Evolutionary conservation across 1,140 invertebrate species (phyloP).

Genomic region (Lucilia cuprina): DNA sequence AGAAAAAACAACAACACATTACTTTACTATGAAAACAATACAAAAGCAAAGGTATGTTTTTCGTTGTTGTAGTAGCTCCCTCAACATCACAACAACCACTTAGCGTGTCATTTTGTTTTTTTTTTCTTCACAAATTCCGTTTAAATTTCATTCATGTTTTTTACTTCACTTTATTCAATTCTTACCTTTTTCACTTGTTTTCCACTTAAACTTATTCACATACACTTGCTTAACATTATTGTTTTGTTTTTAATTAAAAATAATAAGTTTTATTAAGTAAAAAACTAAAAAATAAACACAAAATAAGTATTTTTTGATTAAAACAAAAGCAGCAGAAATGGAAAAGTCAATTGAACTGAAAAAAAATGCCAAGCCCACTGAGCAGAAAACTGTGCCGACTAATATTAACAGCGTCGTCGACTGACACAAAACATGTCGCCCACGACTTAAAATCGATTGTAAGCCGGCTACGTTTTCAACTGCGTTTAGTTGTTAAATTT

Average conservation of each 20-base stretch:
- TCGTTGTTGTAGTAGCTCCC: neutral
- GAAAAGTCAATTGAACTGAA: conserved; percentile 40
- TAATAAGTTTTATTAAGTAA: neutral
- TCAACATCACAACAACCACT: conserved; percentile 20
- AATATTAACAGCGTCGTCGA: no score
- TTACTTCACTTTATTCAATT: neutral
- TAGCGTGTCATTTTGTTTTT: conserved; percentile 17
- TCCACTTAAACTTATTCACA: conserved; percentile 13
- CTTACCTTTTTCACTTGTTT: conserved; percentile 43
- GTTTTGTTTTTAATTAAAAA: neutral
- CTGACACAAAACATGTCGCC: no score
- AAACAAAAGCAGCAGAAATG: conserved; percentile 43
- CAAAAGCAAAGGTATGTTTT: conserved; percentile 48
- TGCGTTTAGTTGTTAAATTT: no score
- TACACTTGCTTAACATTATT: conserved; percentile 41
- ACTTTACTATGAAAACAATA: conserved; percentile 53
- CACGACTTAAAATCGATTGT: no score
- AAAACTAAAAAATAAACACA: conserved; percentile 12
- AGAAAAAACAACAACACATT: conserved; percentile 39
- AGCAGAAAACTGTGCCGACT: no score
- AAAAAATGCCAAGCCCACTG: conserved; percentile 29
- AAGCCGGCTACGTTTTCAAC: no score
- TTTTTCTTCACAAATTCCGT: neutral
- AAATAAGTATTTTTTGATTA: conserved; percentile 19
- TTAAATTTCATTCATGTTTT: neutral